Evolutionary conservation across 2,797 vertebrate species (phyloP).

Genomic region (Microctenopoma lineatum): DNA sequence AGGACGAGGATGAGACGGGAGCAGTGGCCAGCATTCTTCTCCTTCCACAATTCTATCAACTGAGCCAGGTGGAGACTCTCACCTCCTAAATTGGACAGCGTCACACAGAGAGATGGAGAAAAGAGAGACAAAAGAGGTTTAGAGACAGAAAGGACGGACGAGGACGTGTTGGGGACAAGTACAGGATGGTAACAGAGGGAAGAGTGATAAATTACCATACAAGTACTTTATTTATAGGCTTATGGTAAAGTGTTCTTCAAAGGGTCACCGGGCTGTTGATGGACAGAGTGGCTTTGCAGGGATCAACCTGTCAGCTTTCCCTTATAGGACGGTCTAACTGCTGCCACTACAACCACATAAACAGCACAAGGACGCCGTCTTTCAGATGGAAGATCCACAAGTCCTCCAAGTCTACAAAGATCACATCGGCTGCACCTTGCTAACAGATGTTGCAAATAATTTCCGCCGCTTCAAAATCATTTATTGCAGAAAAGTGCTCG

Average conservation of each 20-base stretch:
- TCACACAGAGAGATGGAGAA: neutral
- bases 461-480: conserved; percentile 9
- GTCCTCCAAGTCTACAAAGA: conserved; percentile 9
- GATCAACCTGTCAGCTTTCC: conserved; percentile 54
- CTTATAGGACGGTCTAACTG: conserved; percentile 24
- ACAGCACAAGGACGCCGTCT: conserved; percentile 22
- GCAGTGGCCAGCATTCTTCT: conserved; percentile 90
- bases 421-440: conserved; percentile 9
- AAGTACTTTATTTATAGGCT: conserved; percentile 5
- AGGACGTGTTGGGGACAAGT: neutral
- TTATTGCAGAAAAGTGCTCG: neutral
- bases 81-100: conserved; percentile 81
- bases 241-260: conserved; percentile 56
- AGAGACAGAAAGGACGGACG: neutral
- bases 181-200: neutral
- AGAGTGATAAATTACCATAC: neutral
- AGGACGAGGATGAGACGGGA: conserved; percentile 94
- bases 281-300: conserved; percentile 47
- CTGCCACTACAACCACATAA: conserved; percentile 39
- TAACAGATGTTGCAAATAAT: conserved; percentile 18
- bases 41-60: conserved; percentile 93
- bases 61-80: conserved; percentile 89
- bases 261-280: conserved; percentile 42
- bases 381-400: conserved; percentile 31
- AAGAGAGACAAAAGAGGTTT: neutral